phyloP scores from a whole-genome alignment of 2,888 invertebrate genomes.

The Drosophila nr. fundita region DNA sequence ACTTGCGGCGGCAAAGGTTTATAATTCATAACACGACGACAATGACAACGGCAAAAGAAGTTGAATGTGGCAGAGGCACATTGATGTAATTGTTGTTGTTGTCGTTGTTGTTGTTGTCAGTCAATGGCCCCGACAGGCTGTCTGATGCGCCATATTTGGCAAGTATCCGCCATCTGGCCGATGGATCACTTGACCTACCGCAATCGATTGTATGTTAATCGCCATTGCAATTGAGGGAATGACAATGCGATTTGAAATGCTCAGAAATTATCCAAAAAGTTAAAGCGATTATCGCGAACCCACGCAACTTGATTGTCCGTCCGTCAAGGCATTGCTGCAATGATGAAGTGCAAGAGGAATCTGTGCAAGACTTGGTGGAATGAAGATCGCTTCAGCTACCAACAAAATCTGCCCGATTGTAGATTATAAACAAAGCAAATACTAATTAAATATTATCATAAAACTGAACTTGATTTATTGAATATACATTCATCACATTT shows the following conservation, averaged over 20 bases:
- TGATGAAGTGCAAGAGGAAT: background rate
- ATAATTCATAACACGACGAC: conserved; percentile 57
- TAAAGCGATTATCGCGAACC: background rate
- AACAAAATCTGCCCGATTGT: background rate
- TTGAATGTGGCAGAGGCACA: conserved; percentile 21
- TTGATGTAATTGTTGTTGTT: conserved; percentile 1
- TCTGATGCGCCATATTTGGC: conserved; percentile 54
- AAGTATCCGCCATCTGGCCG: conserved; percentile 28
- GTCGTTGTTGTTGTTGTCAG: conserved; percentile 23
- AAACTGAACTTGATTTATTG: background rate
- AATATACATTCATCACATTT: background rate
- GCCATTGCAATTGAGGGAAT: background rate
- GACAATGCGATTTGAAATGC: background rate
- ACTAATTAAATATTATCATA: background rate
- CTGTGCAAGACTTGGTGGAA: background rate
- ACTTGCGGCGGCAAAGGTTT: conserved; percentile 42
- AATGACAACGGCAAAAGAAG: conserved; percentile 20
- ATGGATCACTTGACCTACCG: conserved; percentile 54
- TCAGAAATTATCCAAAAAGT: background rate
- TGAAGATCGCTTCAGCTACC: background rate
- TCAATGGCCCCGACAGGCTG: conserved; percentile 46
- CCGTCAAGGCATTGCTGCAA: background rate
- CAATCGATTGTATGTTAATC: conserved; percentile 56
- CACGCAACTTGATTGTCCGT: background rate
- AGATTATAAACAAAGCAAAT: background rate